Conservation (phyloP, 2,888 invertebrate species). For the Trichogramma evanescens region DNA sequence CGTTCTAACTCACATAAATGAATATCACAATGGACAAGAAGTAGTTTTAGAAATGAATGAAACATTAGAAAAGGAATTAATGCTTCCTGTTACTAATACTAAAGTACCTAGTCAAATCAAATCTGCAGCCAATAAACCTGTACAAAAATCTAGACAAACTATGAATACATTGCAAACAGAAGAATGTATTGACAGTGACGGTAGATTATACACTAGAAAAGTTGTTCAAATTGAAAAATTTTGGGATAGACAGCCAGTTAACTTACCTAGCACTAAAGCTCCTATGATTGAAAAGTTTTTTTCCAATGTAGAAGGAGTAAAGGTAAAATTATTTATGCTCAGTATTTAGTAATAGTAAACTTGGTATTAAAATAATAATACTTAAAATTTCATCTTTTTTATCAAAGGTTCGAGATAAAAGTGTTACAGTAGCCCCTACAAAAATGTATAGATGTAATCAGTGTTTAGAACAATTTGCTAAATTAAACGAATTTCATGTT, state of each 20-base stretch:
- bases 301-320: conserved; percentile 42
- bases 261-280: conserved; percentile 31
- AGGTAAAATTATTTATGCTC: conserved; percentile 27
- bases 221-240: conserved; percentile 57
- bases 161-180: conserved; percentile 49
- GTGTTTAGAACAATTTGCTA: conserved; percentile 48
- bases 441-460: conserved; percentile 49
- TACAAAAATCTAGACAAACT: conserved; percentile 19
- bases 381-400: background rate
- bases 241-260: conserved; percentile 44
- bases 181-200: conserved; percentile 50
- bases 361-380: background rate
- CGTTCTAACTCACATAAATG: conserved; percentile 59
- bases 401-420: conserved; percentile 36
- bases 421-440: conserved; percentile 24
- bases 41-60: conserved; percentile 57
- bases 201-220: conserved; percentile 50
- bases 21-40: conserved; percentile 62
- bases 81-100: conserved; percentile 6
- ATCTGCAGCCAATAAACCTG: background rate
- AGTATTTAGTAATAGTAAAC: background rate
- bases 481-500: conserved; percentile 46
- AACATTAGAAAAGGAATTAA: conserved; percentile 6
- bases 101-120: conserved; percentile 11
- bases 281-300: conserved; percentile 46